A percentile compares a stretch with the other conserved stretches of the same genome.
Evolutionary conservation across 2,797 vertebrate species (phyloP).

Genomic region (Prionace glauca): DNA sequence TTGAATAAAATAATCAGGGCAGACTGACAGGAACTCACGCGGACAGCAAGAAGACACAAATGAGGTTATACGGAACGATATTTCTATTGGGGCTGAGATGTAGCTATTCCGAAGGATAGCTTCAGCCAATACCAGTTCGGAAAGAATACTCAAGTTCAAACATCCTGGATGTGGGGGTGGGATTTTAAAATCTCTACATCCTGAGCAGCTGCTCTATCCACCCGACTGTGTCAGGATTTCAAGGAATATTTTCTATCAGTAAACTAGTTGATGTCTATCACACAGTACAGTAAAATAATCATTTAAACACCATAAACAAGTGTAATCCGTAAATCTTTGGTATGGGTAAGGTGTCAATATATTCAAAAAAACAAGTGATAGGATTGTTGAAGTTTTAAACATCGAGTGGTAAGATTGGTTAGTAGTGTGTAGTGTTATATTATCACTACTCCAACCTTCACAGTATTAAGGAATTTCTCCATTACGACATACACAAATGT

Average conservation of each 20-base stretch:
- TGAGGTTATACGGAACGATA: not conserved
- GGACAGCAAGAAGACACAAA: not conserved
- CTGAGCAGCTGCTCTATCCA: not conserved
- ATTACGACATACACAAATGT: not conserved
- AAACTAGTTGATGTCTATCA: not conserved
- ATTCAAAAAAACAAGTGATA: not conserved
- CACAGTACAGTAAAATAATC: not conserved
- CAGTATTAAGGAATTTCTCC: not conserved
- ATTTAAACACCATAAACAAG: not conserved
- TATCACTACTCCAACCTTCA: not conserved
- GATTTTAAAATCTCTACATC: not conserved
- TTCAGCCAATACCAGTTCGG: not conserved
- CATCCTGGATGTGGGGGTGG: not conserved
- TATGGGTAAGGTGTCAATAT: not conserved
- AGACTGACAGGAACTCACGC: not conserved
- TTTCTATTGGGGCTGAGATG: not conserved
- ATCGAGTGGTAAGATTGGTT: not conserved
- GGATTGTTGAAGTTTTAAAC: not conserved
- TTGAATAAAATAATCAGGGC: not conserved
- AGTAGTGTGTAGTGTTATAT: not conserved
- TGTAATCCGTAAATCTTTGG: not conserved
- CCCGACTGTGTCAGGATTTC: too few relatives aligned
- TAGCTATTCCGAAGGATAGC: not conserved
- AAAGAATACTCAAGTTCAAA: not conserved
- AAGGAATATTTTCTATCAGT: not conserved